Evolutionary conservation across 2,797 vertebrate genomes (phyloP).

Genomic region (Pipistrellus kuhlii): DNA sequence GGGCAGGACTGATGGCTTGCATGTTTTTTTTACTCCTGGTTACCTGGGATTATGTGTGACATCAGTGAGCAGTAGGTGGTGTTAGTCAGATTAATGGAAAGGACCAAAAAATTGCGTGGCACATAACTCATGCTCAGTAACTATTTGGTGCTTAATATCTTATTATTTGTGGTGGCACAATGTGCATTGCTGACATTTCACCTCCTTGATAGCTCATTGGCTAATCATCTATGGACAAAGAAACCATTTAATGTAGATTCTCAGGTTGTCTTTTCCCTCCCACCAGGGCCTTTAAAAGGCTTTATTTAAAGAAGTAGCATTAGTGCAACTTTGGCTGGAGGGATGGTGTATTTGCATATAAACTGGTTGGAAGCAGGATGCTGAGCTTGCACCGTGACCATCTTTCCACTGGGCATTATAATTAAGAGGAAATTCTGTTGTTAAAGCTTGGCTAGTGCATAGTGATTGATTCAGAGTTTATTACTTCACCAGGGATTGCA

Average conservation of each 20-base stretch:
- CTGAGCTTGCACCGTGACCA: not conserved
- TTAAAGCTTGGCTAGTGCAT: not conserved
- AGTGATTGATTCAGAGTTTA: conserved; percentile 54
- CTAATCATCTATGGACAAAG: not conserved
- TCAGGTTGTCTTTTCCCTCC: not conserved
- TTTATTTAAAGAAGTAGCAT: conserved; percentile 30
- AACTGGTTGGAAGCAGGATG: not conserved
- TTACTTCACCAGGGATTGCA: conserved; percentile 31
- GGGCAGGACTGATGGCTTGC: not conserved
- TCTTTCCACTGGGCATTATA: conserved; percentile 25
- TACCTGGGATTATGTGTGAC: not conserved
- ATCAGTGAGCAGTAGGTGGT: not conserved
- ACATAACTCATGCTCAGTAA: not conserved
- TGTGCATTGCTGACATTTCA: not conserved
- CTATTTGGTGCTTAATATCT: not conserved
- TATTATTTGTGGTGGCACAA: not conserved
- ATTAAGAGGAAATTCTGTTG: conserved; percentile 44
- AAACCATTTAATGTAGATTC: not conserved
- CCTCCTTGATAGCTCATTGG: not conserved
- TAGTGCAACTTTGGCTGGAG: conserved; percentile 30
- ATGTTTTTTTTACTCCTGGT: not conserved
- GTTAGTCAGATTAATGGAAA: not conserved
- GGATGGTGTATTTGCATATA: conserved; percentile 1
- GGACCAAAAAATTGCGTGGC: not conserved
- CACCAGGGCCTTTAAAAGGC: not conserved